phyloP scores from a whole-genome alignment of 2,888 invertebrate species.

The Oscheius sp. region DNA sequence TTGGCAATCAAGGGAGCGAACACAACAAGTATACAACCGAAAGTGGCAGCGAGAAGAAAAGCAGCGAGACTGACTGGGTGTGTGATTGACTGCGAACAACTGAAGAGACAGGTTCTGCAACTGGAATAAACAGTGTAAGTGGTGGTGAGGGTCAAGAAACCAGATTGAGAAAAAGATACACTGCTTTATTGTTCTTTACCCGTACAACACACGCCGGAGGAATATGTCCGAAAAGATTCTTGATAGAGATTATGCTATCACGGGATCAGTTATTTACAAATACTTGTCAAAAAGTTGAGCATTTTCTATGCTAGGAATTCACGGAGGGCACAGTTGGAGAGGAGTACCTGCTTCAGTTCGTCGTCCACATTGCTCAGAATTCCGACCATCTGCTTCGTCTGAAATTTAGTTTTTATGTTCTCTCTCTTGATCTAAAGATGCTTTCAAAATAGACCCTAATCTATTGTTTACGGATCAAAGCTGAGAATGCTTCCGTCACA shows the following conservation, averaged over 20 bases:
- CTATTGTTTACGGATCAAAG: neutral
- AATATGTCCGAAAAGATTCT: slow-evolving; percentile 11
- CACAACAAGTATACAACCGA: neutral
- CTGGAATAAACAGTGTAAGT: slow-evolving; percentile 19
- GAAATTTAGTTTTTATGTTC: slow-evolving; percentile 9
- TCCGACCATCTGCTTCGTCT: slow-evolving; percentile 58
- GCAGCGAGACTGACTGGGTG: slow-evolving; percentile 1
- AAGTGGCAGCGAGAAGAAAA: neutral
- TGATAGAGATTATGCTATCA: neutral
- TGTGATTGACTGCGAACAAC: slow-evolving; percentile 26
- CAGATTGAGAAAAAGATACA: neutral
- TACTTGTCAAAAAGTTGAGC: neutral
- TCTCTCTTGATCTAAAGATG: neutral
- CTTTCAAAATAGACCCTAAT: neutral
- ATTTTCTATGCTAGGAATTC: slow-evolving; percentile 39
- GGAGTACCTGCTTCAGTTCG: slow-evolving; percentile 66
- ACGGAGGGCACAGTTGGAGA: slow-evolving; percentile 69
- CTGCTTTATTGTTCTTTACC: neutral
- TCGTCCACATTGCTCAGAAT: slow-evolving; percentile 68
- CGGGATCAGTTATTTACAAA: slow-evolving; percentile 12
- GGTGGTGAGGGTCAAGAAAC: slow-evolving; percentile 7
- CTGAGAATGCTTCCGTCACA: neutral
- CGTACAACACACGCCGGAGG: neutral
- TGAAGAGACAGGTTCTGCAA: slow-evolving; percentile 29
- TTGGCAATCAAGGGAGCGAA: neutral